Conservation (phyloP, 1,140 invertebrate genomes). For the Plectrocnemia conspersa region DNA sequence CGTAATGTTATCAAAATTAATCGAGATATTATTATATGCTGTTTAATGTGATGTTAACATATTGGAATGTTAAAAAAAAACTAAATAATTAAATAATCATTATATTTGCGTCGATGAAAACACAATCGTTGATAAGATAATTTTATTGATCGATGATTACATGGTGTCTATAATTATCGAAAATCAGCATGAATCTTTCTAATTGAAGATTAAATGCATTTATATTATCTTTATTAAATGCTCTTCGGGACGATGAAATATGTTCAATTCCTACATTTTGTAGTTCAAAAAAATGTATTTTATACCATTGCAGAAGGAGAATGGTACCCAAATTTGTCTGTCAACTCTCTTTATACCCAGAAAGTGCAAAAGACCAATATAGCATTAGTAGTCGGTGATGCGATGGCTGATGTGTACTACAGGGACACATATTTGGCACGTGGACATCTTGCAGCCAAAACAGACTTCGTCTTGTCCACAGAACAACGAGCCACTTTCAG, state of each 20-base stretch:
- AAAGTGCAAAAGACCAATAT: constrained; percentile 2
- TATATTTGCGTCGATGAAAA: too few relatives aligned
- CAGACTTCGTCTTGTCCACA: constrained; percentile 58
- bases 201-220: too few relatives aligned
- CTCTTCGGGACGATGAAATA: background rate
- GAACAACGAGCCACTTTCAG: constrained; percentile 61
- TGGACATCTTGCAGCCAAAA: constrained; percentile 64
- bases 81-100: too few relatives aligned
- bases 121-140: too few relatives aligned
- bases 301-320: constrained; percentile 11
- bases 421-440: constrained; percentile 49
- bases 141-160: too few relatives aligned
- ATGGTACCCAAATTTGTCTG: constrained; percentile 11
- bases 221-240: background rate
- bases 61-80: too few relatives aligned
- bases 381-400: background rate
- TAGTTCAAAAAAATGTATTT: background rate
- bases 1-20: too few relatives aligned
- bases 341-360: constrained; percentile 21
- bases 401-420: constrained; percentile 39
- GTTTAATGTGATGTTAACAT: too few relatives aligned
- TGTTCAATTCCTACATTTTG: background rate
- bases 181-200: too few relatives aligned
- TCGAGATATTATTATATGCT: too few relatives aligned
- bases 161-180: too few relatives aligned